Evolutionary conservation across 2,888 invertebrate genomes (phyloP), one percentile per base, ranked within the genome.

Genomic region (Tetranychus truncatus): DNA sequence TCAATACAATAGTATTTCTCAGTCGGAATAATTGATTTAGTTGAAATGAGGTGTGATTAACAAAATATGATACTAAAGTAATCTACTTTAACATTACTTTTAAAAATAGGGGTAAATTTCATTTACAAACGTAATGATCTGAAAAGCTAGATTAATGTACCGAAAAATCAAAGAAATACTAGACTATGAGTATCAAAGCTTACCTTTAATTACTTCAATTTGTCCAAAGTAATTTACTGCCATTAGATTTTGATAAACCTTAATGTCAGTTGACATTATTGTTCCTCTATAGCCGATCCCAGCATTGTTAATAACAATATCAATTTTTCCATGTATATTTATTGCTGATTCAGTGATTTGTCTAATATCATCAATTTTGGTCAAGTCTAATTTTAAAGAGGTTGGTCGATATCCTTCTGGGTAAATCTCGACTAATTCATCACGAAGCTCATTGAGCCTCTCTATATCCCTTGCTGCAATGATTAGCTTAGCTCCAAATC

Each of bases 301-400:
- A 67, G 91, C 92, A 86, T 95, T 96, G 82, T 95, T 95, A 66
- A 96, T 87, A 18, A 96, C 84, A 80, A 96, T 88, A 84, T 96
- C 95, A 76, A 95, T 88, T 77, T 86, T 86, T 6, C 88, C 90
- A 82, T 89, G 88, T 74, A 87, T 85, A n/a, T 86, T 85, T 76
- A 90, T 81, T 15, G 90, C 88, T 80, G 89, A 88, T 75, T 86
- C 81, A 0, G 89, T 87, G 82, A 88, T 87, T 8, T 81, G 81
- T 44, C 87, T 85, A 74, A 93, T 83, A 20, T 85, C 83, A 76
- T 88, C 86, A 8, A 89, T 82, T 79, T 94, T 88, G 66, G 87
- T 86, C 72, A 95, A 84, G 84, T 95, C 94, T 78, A 95, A 81
- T 45, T 87, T 85, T 73, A 91, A 81, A 45, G 91, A 86, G 24